phyloP scores from a whole-genome alignment of 1,140 invertebrate species.

The Drosophila santomea region DNA sequence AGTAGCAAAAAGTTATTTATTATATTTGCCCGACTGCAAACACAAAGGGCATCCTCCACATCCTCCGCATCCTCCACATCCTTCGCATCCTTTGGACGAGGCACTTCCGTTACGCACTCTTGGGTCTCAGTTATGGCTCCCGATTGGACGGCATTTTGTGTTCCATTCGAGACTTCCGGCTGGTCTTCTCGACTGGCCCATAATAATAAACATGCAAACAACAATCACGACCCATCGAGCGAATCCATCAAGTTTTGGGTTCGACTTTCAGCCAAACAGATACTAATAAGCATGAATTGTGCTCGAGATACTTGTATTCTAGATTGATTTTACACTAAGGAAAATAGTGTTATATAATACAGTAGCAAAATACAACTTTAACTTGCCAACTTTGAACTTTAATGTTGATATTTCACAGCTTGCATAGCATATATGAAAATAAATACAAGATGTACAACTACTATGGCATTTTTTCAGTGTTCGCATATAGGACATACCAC shows the following conservation, averaged over 20 bases:
- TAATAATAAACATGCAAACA: slow-evolving; percentile 45
- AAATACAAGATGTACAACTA: no score
- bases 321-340: slow-evolving; percentile 26
- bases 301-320: slow-evolving; percentile 16
- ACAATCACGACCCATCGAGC: slow-evolving; percentile 15
- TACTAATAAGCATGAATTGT: slow-evolving; percentile 47
- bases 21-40: slow-evolving; percentile 72
- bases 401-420: no score
- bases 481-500: background rate
- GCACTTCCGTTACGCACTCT: slow-evolving; percentile 64
- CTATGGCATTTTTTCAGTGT: background rate
- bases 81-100: slow-evolving; percentile 3
- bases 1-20: slow-evolving; percentile 80
- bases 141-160: slow-evolving; percentile 64
- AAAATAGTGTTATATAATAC: background rate
- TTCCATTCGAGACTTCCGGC: slow-evolving; percentile 64
- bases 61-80: background rate
- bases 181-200: slow-evolving; percentile 5
- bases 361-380: no score
- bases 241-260: slow-evolving; percentile 16
- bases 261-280: slow-evolving; percentile 24
- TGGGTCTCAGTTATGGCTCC: slow-evolving; percentile 43
- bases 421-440: no score
- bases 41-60: slow-evolving; percentile 26
- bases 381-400: no score